Conservation (phyloP, 2,888 invertebrate genomes). For the Stegophylla sp. region DNA sequence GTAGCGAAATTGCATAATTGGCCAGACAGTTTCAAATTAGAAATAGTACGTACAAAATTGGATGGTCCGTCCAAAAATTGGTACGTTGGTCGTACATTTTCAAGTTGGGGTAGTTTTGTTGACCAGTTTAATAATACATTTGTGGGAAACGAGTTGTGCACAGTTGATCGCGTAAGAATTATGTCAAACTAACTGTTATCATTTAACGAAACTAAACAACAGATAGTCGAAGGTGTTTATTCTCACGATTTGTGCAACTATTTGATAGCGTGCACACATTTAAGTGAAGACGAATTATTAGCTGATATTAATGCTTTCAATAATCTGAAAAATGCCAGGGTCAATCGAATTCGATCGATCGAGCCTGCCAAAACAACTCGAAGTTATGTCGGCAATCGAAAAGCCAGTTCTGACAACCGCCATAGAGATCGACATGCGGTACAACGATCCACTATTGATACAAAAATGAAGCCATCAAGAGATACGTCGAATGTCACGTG, state of each 20-base stretch:
- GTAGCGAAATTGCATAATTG: neutral
- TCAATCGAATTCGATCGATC: too few species aligned
- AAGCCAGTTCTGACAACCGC: neutral
- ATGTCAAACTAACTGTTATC: neutral
- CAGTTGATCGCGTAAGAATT: neutral
- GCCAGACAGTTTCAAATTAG: slow-evolving; percentile 11
- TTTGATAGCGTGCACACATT: too few species aligned
- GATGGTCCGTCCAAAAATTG: neutral
- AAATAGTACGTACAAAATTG: neutral
- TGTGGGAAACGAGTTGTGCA: neutral
- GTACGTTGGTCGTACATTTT: neutral
- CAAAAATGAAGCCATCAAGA: neutral
- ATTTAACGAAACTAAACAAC: neutral
- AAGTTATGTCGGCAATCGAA: neutral
- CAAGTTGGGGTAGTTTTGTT: slow-evolving; percentile 1
- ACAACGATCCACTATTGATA: neutral
- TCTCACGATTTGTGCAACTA: too few species aligned
- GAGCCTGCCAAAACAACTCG: neutral
- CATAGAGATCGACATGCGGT: neutral
- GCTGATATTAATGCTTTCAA: too few species aligned
- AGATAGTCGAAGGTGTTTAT: slow-evolving; percentile 7
- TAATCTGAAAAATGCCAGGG: too few species aligned
- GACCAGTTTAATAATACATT: neutral
- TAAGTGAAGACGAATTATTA: too few species aligned
- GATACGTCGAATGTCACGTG: slow-evolving; percentile 4